Evolutionary conservation across 2,113 vertebrate species (phyloP), one percentile per base, ranked within the genome.

Genomic region (Myrmophylax atrothorax): DNA sequence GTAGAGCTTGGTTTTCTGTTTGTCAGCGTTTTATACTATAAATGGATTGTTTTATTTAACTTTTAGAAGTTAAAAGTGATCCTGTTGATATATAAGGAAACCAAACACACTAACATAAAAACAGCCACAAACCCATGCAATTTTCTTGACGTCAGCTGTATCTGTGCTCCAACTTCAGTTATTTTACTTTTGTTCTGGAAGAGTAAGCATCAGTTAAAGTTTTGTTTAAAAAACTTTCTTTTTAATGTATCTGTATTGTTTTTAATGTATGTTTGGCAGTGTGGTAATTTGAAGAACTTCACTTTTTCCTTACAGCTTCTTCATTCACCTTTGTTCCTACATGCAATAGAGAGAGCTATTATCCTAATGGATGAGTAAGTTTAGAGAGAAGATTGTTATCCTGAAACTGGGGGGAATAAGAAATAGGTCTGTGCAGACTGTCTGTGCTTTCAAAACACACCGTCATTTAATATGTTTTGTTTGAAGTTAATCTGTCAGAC

Each of bases 281-380:
- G 17, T 55, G 14, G 29, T 87, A 63, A 40, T 95, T 67, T 77
- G 50, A 79, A 93, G 78, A 58, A 18, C 37, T 84, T 96, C 49
- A 44, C 22, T 7, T 76, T 64, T 87, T 90, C 60, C 70, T 80
- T 80, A 35, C 17, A 10, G 44, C 35, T 4, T 82, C 47, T 89
- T 91, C 24, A 6, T 90, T 96, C 50, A 81, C 55, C 37, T 89
- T 77, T 83, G 62, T 74, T 85, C 38, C 84, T 90, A 20, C 40
- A n/a, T 69, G 50, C 14, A 74, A 62, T 35, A 72, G 58, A 69
- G 24, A 29, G 37, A 75, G 20, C 66, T 75, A 11, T 81, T 94
- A 63, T 15, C 77, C 16, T 89, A 59, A 26, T 22, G 66, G 33
- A 40, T 77, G n/a, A 67, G 7, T 66, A 82, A 83, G 11, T 81